phyloP scores from a whole-genome alignment of 2,888 invertebrate species.

The Drosophila robusta region DNA sequence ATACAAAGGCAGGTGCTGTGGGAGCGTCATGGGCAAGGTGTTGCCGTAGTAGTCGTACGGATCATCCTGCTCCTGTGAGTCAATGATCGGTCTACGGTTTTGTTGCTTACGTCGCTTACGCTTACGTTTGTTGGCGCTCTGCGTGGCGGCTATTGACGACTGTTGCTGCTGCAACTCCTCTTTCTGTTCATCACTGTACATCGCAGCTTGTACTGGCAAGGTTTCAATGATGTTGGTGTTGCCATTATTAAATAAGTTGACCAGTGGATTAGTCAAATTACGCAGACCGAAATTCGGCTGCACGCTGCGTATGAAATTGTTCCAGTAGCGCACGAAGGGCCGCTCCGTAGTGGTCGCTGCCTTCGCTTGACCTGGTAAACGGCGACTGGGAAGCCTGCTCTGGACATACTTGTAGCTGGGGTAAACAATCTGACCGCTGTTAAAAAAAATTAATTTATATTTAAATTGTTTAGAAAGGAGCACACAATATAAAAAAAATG shows the following conservation, averaged over 20 bases:
- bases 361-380: slow-evolving; percentile 21
- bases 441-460: not conserved
- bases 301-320: slow-evolving; percentile 73
- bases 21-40: not conserved
- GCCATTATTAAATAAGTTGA: slow-evolving; percentile 72
- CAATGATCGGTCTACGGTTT: slow-evolving; percentile 45
- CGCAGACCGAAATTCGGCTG: slow-evolving; percentile 69
- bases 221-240: slow-evolving; percentile 68
- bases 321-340: slow-evolving; percentile 73
- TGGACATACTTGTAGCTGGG: slow-evolving; percentile 42
- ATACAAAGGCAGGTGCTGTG: slow-evolving; percentile 45
- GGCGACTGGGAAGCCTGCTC: slow-evolving; percentile 9
- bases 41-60: slow-evolving; percentile 42
- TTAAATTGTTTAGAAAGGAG: too few species aligned
- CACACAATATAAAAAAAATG: too few species aligned
- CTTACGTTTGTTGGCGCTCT: slow-evolving; percentile 49
- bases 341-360: slow-evolving; percentile 60
- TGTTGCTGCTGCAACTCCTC: slow-evolving; percentile 9
- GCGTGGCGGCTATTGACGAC: not conserved
- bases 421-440: slow-evolving; percentile 22
- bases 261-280: slow-evolving; percentile 76
- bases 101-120: slow-evolving; percentile 63
- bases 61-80: slow-evolving; percentile 42
- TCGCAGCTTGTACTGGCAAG: slow-evolving; percentile 38
- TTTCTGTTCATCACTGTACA: slow-evolving; percentile 11